Conservation (phyloP, 1,140 invertebrate species). For the Pollicipes pollicipes region DNA sequence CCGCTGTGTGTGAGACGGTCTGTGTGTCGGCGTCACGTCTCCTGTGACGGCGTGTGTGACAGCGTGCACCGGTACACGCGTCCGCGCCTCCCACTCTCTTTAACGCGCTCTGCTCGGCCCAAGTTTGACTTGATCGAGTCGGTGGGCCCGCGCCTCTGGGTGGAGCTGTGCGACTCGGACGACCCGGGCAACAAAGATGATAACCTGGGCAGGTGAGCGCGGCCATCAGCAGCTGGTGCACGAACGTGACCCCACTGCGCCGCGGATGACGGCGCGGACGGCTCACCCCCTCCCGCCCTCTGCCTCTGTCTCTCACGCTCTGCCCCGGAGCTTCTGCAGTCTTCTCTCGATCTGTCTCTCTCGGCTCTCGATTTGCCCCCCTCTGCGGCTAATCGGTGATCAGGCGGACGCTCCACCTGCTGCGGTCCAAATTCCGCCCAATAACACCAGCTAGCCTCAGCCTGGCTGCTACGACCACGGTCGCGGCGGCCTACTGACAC, state of each 20-base stretch:
- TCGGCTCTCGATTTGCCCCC: too few species aligned
- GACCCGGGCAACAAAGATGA: conserved; percentile 63
- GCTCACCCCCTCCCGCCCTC: neutral
- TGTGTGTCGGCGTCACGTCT: neutral
- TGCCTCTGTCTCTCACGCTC: neutral
- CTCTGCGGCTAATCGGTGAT: too few species aligned
- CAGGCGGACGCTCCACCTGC: too few species aligned
- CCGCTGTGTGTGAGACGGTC: neutral
- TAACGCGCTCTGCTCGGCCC: conserved; percentile 7
- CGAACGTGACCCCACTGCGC: conserved; percentile 3
- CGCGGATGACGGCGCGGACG: neutral
- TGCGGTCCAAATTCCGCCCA: too few species aligned
- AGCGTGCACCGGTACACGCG: neutral
- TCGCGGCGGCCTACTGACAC: too few species aligned
- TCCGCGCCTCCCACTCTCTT: too few species aligned
- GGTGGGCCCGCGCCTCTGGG: conserved; percentile 51
- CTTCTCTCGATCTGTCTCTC: neutral
- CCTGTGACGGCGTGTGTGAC: neutral
- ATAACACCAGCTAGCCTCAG: too few species aligned
- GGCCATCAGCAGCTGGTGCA: too few species aligned
- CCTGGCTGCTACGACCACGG: too few species aligned
- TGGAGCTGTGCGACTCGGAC: conserved; percentile 64
- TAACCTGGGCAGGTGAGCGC: conserved; percentile 54
- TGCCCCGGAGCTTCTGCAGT: too few species aligned
- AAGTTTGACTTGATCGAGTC: conserved; percentile 31